Evolutionary conservation across 53 echinoderm and acorn worm species (phyloP), one percentile per base, ranked within the genome.

Genomic region (Astropecten irregularis): DNA sequence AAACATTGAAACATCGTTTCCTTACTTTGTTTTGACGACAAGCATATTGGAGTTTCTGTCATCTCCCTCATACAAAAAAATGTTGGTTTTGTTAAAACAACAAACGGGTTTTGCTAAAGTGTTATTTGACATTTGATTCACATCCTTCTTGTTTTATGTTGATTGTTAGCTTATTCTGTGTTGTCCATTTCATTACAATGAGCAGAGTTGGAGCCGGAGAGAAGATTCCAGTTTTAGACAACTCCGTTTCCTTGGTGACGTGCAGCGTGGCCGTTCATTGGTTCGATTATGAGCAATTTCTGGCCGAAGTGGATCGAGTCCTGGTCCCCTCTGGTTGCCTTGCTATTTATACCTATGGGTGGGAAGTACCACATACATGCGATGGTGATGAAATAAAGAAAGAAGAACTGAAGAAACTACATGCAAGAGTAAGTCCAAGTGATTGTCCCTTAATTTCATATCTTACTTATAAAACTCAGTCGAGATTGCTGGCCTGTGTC

Each of bases 241-340:
- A 31, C 57, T 76, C 89, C 0, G 86, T 86, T 16, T 85, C 88
- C 55, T 76, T 94, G 3, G 82, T 94, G 2, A 91, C 91, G 3
- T 88, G 91, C 34, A 82, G 83, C 25, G 88, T 91, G 61, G 88
- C 94, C 46, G 66, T 59, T 3, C 94, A 94, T 37, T 94, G 94
- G 94, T 83, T 94, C 26, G 60, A 94, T 44, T 84, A 67, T 64
- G 27, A 53, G 7, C 44, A 73, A 15, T 94, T 91, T 69, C 91
- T 76, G 26, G 36, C 63, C 11, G 94, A 94, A 47, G 82, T 49
- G 11, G 69, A 82, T 4, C 85, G 94, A 28, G 86, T 91, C 1
- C 65, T 94, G 26, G 85, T 54, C 49, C 94, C 91, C 4, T 26
- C 31, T 18, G 94, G 94, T 2, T 94, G 91, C 53, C n/a, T 94